Percentiles rank a stretch among this genome's conserved stretches.
Conservation (phyloP, 2,113 vertebrate species). For the Peromyscus maniculatus region DNA sequence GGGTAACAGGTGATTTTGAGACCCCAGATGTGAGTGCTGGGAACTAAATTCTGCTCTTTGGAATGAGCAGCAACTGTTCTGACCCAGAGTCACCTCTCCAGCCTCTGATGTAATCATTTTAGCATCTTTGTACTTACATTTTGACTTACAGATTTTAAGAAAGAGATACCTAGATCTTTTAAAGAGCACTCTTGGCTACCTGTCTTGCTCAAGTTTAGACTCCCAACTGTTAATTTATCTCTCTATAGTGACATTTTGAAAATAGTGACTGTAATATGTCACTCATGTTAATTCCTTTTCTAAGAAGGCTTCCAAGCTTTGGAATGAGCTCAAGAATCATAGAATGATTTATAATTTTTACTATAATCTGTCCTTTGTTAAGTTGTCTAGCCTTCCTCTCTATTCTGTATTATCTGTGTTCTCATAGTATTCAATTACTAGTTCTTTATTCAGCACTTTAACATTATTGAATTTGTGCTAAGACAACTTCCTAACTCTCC, state of each 20-base stretch:
- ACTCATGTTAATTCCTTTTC: not conserved
- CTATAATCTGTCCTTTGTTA: not conserved
- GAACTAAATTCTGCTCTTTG: not conserved
- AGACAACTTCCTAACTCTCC: not conserved
- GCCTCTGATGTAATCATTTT: not conserved
- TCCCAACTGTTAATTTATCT: not conserved
- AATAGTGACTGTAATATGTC: not conserved
- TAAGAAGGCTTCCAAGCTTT: not conserved
- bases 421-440: not conserved
- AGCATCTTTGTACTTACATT: not conserved
- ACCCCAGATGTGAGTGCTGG: not conserved
- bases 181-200: not conserved
- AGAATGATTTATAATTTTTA: not conserved
- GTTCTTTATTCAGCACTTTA: not conserved
- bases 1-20: not conserved
- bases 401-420: not conserved
- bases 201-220: not conserved
- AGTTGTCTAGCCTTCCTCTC: not conserved
- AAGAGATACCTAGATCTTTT: not conserved
- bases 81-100: not conserved
- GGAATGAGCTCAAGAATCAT: not conserved
- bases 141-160: not conserved
- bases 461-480: not conserved
- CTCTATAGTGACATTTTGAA: slow-evolving; percentile 16
- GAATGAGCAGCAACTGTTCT: not conserved